phyloP scores from a whole-genome alignment of 2,888 invertebrate genomes.

The Drosophila prolongata region DNA sequence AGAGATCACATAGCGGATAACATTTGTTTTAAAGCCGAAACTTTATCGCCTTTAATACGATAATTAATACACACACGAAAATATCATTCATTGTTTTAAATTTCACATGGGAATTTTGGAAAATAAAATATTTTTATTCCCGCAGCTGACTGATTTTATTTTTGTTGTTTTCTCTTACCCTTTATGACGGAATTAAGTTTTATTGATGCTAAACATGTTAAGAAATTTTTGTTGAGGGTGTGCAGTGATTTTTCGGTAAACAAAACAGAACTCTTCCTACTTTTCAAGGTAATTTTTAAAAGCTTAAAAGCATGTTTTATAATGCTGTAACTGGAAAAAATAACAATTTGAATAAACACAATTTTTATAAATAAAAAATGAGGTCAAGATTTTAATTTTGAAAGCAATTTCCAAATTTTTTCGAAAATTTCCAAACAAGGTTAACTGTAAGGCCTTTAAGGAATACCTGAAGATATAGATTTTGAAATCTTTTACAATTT shows the following conservation, averaged over 20 bases:
- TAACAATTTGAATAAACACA: conserved; percentile 6
- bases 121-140: conserved; percentile 12
- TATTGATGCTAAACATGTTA: conserved; percentile 11
- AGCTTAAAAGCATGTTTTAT: conserved; percentile 4
- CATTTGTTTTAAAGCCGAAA: conserved; percentile 5
- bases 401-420: background rate
- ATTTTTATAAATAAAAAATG: conserved; percentile 2
- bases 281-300: background rate
- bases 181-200: conserved; percentile 17
- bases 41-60: conserved; percentile 13
- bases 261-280: conserved; percentile 8
- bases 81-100: conserved; percentile 29
- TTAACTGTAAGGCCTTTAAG: background rate
- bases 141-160: conserved; percentile 22
- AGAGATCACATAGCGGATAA: background rate
- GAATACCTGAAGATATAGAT: background rate
- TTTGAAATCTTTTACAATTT: background rate
- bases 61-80: conserved; percentile 5
- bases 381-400: background rate
- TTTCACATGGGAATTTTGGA: conserved; percentile 15
- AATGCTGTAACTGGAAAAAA: conserved; percentile 9
- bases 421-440: conserved; percentile 3
- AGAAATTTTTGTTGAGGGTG: background rate
- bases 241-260: conserved; percentile 9
- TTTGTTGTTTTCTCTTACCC: background rate